These are phyloP conservation scores for Scolanthus callimorphus DNA, from an alignment of 92 coral and sea anemone genomes.

Conservation along the genomic window DNA sequence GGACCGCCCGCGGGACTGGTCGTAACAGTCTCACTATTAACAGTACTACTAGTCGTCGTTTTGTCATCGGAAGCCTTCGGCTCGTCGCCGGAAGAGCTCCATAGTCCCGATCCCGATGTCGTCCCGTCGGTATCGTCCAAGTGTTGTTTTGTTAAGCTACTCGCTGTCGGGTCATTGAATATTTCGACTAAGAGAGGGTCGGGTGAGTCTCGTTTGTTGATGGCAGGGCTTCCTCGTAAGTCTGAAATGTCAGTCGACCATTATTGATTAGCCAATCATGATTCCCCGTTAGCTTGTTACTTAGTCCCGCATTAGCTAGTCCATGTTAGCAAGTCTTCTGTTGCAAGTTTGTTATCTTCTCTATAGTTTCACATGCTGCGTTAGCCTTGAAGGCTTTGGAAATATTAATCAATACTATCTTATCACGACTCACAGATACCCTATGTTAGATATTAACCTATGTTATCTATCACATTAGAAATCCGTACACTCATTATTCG, in stretches of 20 bases:
- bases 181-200: constrained; percentile 87
- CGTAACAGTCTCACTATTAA: too few species aligned
- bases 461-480: too few species aligned
- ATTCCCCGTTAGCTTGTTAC: too few species aligned
- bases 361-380: too few species aligned
- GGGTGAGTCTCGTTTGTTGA: constrained; percentile 82
- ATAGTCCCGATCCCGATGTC: constrained; percentile 81
- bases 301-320: too few species aligned
- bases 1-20: constrained; percentile 24
- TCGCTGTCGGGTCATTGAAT: constrained; percentile 86
- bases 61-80: constrained; percentile 60
- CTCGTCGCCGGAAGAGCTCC: constrained; percentile 67
- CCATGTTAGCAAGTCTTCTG: too few species aligned
- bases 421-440: too few species aligned
- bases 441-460: too few species aligned
- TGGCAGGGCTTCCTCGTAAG: constrained; percentile 51
- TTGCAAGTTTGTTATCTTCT: too few species aligned
- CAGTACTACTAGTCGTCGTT: constrained; percentile 20
- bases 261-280: not conserved
- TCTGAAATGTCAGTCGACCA: constrained; percentile 52
- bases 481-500: too few species aligned
- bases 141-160: constrained; percentile 72
- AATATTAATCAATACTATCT: too few species aligned
- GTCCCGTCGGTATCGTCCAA: constrained; percentile 65
- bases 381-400: too few species aligned